Evolutionary conservation across 1,140 invertebrate species (phyloP), one percentile per base, ranked within the genome.

Genomic region (Ganaspis sp.): DNA sequence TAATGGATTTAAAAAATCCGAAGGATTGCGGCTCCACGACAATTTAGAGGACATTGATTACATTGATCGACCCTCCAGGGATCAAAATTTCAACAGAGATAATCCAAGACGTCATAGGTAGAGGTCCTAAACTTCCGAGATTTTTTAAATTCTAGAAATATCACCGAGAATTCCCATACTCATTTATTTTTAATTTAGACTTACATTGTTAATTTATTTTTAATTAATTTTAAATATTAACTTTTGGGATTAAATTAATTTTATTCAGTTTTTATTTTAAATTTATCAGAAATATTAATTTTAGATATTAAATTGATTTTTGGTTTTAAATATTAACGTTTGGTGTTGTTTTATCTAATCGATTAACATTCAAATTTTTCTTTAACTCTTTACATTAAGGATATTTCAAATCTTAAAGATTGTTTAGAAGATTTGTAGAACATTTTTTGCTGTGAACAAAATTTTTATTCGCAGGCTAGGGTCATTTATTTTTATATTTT

Each of bases 1-100:
- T 19, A 73, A 78, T 26, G 40, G 26, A 54, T n/a, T 15, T 53
- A 64, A 64, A 29, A 64, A 64, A 64, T 29, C 58, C n/a, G 58
- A 64, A n/a, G 58, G 58, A 64, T 64, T 5, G 4, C 58, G 58
- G 29, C 58, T 64, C 6, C 58, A 64, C 12, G 58, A 64, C 11
- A 64, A 64, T 64, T n/a, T 64, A n/a, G 73, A n/a, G 75, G 82
- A 38, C 70, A 78, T 87, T 53, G 81, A 86, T 0, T 83, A 80
- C 29, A 37, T 78, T 0, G 81, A 84, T 0, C 79, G 76, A 37
- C 78, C 77, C 9, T 70, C 75, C 42, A 29, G 74, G 9, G 81
- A 80, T 17, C 72, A 38, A 15, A 77, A 74, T n/a, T 23, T 29
- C 23, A 64, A 1, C 23, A 64, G 23, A 64, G 58, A 64, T 15